These are phyloP conservation scores for Muntiacus reevesi DNA, from an alignment of 2,113 vertebrate genomes.

Conservation along the genomic window DNA sequence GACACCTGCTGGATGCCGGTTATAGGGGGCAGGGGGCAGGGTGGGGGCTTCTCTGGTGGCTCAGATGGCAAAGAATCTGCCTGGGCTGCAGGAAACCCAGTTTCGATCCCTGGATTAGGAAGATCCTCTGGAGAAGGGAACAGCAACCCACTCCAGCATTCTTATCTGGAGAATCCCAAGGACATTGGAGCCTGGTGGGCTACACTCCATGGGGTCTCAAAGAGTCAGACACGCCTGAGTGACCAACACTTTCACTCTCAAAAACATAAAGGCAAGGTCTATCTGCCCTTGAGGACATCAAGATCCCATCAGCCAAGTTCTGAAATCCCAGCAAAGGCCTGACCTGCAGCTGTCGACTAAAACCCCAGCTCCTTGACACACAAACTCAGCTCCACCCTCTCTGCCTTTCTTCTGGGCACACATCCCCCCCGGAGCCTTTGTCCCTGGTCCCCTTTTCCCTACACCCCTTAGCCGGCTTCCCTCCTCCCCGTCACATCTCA, in stretches of 20 bases:
- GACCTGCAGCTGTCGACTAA: neutral
- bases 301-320: neutral
- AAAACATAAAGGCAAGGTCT: neutral
- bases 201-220: neutral
- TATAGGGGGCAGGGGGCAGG: rapidly evolving
- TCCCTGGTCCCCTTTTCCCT: neutral
- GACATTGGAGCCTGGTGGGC: neutral
- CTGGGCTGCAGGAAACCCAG: neutral
- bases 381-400: neutral
- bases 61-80: neutral
- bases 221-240: neutral
- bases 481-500: neutral
- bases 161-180: neutral
- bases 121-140: neutral
- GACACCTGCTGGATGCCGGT: neutral
- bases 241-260: neutral
- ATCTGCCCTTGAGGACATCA: neutral
- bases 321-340: neutral
- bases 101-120: neutral
- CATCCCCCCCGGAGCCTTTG: rapidly evolving
- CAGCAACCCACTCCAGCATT: neutral
- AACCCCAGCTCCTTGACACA: neutral
- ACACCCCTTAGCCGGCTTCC: neutral
- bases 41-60: neutral
- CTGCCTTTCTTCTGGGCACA: neutral